Conservation (phyloP, 1,140 invertebrate genomes). For the Lepidostoma basale region DNA sequence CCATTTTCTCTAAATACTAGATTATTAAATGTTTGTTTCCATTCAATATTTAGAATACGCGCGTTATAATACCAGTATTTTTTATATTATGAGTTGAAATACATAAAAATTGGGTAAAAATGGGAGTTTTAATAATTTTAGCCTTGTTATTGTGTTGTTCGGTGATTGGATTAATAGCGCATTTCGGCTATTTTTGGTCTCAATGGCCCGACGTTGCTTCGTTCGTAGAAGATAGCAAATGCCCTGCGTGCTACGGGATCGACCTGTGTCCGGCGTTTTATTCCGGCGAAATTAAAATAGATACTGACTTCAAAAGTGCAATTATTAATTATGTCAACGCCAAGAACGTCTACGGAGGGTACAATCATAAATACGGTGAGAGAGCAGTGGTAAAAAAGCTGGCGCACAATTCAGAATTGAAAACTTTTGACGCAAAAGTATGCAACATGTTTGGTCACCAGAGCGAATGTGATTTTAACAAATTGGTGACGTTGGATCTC, state of each 20-base stretch:
- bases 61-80: no score
- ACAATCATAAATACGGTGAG: background rate
- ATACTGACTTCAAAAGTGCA: background rate
- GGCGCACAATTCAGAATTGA: conserved; percentile 34
- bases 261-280: conserved; percentile 21
- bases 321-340: conserved; percentile 8
- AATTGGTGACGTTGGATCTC: conserved; percentile 1
- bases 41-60: no score
- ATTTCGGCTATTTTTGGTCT: conserved; percentile 9
- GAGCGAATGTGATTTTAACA: conserved; percentile 8
- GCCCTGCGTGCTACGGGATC: conserved; percentile 39
- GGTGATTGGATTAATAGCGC: background rate
- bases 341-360: conserved; percentile 19
- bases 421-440: conserved; percentile 28
- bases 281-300: background rate
- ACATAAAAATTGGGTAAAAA: no score
- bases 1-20: no score
- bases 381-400: conserved; percentile 32
- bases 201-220: background rate
- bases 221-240: conserved; percentile 23
- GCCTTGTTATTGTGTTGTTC: no score
- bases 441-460: conserved; percentile 10
- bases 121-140: no score
- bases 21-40: no score
- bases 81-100: no score